Evolutionary conservation across 2,888 invertebrate species (phyloP).

Genomic region (Hemaris fuciformis): DNA sequence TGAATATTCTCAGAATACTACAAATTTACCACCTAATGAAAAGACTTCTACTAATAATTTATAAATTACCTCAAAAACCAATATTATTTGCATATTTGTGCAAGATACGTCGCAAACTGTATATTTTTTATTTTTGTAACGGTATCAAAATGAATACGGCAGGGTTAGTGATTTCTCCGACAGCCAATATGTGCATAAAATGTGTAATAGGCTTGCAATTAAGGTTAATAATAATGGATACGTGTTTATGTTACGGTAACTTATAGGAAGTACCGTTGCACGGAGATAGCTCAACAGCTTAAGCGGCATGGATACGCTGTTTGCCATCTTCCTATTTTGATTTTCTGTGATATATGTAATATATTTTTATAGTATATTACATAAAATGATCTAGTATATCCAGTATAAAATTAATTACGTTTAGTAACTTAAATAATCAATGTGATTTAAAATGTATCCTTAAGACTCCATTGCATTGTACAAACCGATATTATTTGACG

Average conservation of each 20-base stretch:
- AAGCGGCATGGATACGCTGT: background rate
- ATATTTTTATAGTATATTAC: background rate
- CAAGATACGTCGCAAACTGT: background rate
- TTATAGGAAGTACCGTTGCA: background rate
- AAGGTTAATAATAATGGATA: constrained; percentile 7
- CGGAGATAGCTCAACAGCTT: background rate
- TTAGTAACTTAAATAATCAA: background rate
- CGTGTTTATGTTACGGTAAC: constrained; percentile 8
- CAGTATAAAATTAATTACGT: background rate
- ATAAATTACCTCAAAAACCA: background rate
- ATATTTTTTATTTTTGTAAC: background rate
- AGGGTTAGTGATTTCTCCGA: background rate
- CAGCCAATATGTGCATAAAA: background rate
- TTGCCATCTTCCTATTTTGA: background rate
- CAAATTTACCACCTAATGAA: background rate
- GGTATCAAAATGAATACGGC: background rate
- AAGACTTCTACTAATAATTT: constrained; percentile 2
- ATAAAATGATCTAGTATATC: background rate
- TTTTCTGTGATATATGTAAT: background rate
- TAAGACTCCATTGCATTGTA: background rate
- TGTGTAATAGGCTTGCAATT: constrained; percentile 7
- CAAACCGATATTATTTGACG: background rate
- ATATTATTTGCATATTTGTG: background rate
- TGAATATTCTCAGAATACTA: constrained; percentile 46
- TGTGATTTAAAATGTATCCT: background rate